Conservation (phyloP, 2,888 invertebrate species). For the Apodemia zela region DNA sequence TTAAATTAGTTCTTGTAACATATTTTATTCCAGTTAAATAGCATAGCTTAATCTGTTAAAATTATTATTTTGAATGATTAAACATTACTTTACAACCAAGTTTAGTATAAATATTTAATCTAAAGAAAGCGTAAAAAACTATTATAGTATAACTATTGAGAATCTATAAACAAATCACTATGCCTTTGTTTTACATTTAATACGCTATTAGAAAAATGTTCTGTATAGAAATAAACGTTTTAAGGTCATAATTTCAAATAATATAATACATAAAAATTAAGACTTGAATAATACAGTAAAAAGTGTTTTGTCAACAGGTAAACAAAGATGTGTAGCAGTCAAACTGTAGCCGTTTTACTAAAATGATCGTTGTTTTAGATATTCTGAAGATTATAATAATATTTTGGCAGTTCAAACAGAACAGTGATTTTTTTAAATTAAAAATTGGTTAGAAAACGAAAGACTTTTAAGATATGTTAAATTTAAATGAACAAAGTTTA, state of each 20-base stretch:
- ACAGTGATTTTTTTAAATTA: too few species aligned
- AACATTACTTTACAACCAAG: conserved; percentile 52
- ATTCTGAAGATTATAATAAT: too few species aligned
- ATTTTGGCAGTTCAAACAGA: too few species aligned
- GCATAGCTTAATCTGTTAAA: conserved; percentile 38
- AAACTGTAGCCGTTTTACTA: background rate
- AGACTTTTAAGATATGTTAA: too few species aligned
- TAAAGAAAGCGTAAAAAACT: conserved; percentile 57
- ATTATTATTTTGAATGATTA: conserved; percentile 42
- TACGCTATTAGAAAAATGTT: conserved; percentile 4
- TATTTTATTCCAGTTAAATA: background rate
- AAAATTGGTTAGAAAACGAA: too few species aligned
- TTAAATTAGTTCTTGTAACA: background rate
- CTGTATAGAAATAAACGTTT: conserved; percentile 4
- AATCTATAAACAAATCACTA: conserved; percentile 70
- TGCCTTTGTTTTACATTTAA: conserved; percentile 50
- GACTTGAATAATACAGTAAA: conserved; percentile 23
- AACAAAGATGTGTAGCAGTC: background rate
- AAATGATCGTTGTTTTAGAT: background rate
- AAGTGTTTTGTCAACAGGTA: background rate
- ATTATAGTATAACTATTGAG: conserved; percentile 57
- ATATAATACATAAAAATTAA: conserved; percentile 29
- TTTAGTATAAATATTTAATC: conserved; percentile 52
- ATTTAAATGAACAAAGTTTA: too few species aligned
- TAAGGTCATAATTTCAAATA: conserved; percentile 20